Evolutionary conservation across 2,888 invertebrate species (phyloP).

Genomic region (Drosophila nigricruria): DNA sequence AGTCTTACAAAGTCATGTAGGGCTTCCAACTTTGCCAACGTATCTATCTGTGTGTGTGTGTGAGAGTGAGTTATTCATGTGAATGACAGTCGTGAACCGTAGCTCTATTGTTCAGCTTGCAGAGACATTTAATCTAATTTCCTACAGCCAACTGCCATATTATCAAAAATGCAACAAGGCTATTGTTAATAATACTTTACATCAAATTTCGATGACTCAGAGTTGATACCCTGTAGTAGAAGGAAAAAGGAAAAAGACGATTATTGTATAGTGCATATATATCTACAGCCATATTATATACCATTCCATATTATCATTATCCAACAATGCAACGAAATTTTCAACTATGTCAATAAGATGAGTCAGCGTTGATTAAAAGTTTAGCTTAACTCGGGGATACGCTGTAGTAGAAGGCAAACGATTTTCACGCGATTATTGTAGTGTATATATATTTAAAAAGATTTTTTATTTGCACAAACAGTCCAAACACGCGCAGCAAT

Average conservation of each 20-base stretch:
- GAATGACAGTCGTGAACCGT: background rate
- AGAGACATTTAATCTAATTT: background rate
- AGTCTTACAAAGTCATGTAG: slow-evolving; percentile 40
- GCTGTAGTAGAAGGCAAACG: background rate
- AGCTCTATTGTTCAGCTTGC: slow-evolving; percentile 1
- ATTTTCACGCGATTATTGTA: too few relatives aligned
- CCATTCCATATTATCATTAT: too few relatives aligned
- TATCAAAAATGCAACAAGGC: slow-evolving; percentile 8
- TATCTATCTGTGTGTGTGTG: slow-evolving; percentile 1
- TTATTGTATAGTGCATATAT: too few relatives aligned
- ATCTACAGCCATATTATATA: too few relatives aligned
- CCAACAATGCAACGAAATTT: too few relatives aligned
- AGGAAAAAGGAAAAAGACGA: too few relatives aligned
- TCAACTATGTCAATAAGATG: too few relatives aligned
- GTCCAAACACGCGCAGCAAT: background rate
- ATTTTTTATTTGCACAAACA: background rate
- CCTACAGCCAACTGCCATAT: background rate
- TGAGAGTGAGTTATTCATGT: slow-evolving; percentile 3
- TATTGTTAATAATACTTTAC: background rate
- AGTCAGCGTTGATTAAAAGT: too few relatives aligned
- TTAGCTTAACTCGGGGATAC: too few relatives aligned
- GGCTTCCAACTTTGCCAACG: slow-evolving; percentile 34
- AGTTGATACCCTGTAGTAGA: background rate
- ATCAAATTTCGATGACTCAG: background rate
- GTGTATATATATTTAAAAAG: background rate